phyloP scores from a whole-genome alignment of 2,888 invertebrate species.

The Acronicta aceris region DNA sequence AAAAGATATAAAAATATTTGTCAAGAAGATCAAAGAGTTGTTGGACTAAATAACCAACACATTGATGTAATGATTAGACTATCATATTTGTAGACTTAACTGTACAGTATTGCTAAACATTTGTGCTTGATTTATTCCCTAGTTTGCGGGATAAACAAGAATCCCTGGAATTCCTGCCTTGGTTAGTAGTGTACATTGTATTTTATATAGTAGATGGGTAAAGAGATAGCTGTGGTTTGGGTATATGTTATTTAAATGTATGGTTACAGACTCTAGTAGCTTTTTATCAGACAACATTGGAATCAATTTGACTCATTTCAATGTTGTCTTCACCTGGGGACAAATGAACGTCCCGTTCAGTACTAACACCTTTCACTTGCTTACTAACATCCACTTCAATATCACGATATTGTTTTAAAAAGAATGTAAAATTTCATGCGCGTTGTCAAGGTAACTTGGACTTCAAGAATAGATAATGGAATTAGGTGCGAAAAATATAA shows the following conservation, averaged over 20 bases:
- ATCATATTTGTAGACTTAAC: conserved; percentile 38
- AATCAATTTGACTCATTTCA: conserved; percentile 56
- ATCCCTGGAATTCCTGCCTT: conserved; percentile 93
- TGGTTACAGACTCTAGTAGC: conserved; percentile 56
- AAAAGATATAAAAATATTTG: conserved; percentile 5
- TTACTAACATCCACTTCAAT: conserved; percentile 83
- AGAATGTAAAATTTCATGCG: conserved; percentile 63
- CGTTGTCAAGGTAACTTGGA: conserved; percentile 81
- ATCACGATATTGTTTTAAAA: conserved; percentile 69
- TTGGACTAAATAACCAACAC: conserved; percentile 43
- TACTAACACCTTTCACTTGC: conserved; percentile 75
- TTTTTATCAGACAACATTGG: conserved; percentile 46
- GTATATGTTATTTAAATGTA: conserved; percentile 56
- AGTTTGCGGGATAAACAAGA: conserved; percentile 95
- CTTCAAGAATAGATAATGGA: conserved; percentile 89
- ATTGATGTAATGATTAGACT: conserved; percentile 35
- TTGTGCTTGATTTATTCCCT: conserved; percentile 88
- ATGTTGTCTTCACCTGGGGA: conserved; percentile 56
- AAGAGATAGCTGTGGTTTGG: conserved; percentile 61
- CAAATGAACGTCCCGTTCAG: conserved; percentile 51
- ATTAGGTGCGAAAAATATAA: conserved; percentile 85
- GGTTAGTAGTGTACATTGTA: conserved; percentile 91
- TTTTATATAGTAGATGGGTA: conserved; percentile 74
- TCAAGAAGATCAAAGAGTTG: conserved; percentile 32
- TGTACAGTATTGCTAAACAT: conserved; percentile 75